Base-by-base conservation (phyloP, 1,140 invertebrate genomes). In the Galleria mellonella region DNA sequence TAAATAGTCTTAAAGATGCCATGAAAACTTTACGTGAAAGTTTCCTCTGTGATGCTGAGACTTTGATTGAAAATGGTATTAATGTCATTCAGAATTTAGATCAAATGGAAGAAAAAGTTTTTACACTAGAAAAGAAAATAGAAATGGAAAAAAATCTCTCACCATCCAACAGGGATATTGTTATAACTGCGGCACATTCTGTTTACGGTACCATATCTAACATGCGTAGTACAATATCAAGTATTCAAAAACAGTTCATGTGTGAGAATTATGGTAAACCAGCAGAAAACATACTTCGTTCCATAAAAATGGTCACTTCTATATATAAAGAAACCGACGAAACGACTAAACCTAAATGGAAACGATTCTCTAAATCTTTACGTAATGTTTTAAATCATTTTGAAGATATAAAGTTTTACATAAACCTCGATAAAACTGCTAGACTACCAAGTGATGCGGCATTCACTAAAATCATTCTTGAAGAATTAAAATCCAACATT, bases 401-500 rank as follows among this genome's bases (percentile, higher is more conserved):
- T 54, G 81, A 81, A 57, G 81, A 85, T 50, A 69, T 85, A 1
- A 85, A 85, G 32, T 85, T 85, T 59, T 84, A 84, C 51, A 76
- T 84, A 27, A 84, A 79, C 54, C 55, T 84, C n/a, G 81, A 84
- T 55, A 84, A 81, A 68, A 81, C 81, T 9, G 81, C 81, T 4
- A 66, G 81, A 48, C 42, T 79, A 31, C 81, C 81, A 10, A 76
- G 61, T 66, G 81, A 84, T 43, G 59, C 75, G 3, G 56, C 61
- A 40, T 72, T 83, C 51, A 83, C 76, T 1, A 82, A 79, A 65
- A 65, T 76, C 17, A 64, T 84, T 40, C 45, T 84, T 28, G 48
- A 62, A 41, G 72, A 81, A 49, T 42, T 82, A 9, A 65, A 60
- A 42, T 44, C 40, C n/a, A 53, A 55, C 28, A 33, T 83, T 2